Conservation (phyloP, 2,113 vertebrate species). For the Hyperoodon ampullatus region DNA sequence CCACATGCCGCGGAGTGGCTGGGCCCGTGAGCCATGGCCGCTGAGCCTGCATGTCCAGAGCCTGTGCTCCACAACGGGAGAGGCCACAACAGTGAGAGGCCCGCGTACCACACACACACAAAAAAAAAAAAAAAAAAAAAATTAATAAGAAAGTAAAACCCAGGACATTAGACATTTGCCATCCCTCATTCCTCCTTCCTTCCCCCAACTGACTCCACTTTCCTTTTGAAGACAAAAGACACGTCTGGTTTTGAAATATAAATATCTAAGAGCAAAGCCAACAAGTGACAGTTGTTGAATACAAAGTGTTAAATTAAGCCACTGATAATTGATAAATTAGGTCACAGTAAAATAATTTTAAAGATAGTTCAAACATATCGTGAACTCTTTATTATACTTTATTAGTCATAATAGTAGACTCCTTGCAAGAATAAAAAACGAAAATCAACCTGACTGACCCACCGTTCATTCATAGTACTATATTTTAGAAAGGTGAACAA, state of each 20-base stretch:
- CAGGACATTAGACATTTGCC: background rate
- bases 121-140: conserved; percentile 41
- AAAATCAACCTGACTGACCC: background rate
- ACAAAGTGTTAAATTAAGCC: conserved; percentile 10
- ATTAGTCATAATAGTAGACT: background rate
- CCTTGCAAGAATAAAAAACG: background rate
- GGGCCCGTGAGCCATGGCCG: no score
- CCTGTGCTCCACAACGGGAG: no score
- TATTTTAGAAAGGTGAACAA: background rate
- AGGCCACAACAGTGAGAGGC: no score
- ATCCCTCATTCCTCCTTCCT: background rate
- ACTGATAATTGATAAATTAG: background rate
- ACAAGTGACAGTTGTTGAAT: background rate
- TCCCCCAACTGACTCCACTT: background rate
- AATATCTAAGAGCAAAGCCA: background rate
- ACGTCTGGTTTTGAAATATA: conserved; percentile 24
- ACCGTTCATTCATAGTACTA: background rate
- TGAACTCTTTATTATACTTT: background rate
- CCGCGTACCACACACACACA: no score
- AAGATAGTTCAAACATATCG: background rate
- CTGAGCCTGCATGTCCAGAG: no score
- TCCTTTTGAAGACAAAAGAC: background rate
- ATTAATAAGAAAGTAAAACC: background rate
- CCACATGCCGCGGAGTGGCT: no score
- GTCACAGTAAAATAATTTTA: background rate